A percentile compares a stretch with the other conserved stretches of the same genome.
Conservation (phyloP, 2,888 invertebrate species). For the Athrips mouffetella region DNA sequence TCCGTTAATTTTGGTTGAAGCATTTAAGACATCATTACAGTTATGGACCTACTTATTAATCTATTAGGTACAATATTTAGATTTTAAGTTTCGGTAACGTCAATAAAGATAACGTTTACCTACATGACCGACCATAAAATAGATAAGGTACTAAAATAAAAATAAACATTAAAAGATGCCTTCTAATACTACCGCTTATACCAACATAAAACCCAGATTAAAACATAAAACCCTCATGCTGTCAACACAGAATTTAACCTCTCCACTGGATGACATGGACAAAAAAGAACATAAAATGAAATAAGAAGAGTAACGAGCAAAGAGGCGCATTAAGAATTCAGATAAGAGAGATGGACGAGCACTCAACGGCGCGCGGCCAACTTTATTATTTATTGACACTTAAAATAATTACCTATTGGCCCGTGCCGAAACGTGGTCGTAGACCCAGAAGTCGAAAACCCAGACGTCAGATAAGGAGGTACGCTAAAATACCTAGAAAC, state of each 20-base stretch:
- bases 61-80: conserved; percentile 20
- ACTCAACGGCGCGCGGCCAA: conserved; percentile 67
- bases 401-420: conserved; percentile 76
- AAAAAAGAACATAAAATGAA: conserved; percentile 56
- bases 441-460: conserved; percentile 46
- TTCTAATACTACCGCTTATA: conserved; percentile 59
- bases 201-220: conserved; percentile 68
- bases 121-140: conserved; percentile 47
- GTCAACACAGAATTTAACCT: conserved; percentile 74
- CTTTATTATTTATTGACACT: conserved; percentile 79
- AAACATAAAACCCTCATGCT: conserved; percentile 73
- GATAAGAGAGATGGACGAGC: conserved; percentile 77
- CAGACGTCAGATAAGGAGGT: too few relatives aligned
- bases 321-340: conserved; percentile 78
- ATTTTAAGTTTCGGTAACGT: conserved; percentile 27
- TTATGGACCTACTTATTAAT: conserved; percentile 38
- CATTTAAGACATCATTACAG: conserved; percentile 37
- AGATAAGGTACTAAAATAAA: conserved; percentile 44
- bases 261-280: conserved; percentile 60
- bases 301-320: conserved; percentile 66
- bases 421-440: conserved; percentile 62
- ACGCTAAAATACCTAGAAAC: conserved; percentile 8
- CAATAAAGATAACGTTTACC: conserved; percentile 38
- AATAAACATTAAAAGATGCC: conserved; percentile 29
- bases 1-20: conserved; percentile 42